phyloP scores from a whole-genome alignment of 2,888 invertebrate genomes.

The Lasiommata megera region DNA sequence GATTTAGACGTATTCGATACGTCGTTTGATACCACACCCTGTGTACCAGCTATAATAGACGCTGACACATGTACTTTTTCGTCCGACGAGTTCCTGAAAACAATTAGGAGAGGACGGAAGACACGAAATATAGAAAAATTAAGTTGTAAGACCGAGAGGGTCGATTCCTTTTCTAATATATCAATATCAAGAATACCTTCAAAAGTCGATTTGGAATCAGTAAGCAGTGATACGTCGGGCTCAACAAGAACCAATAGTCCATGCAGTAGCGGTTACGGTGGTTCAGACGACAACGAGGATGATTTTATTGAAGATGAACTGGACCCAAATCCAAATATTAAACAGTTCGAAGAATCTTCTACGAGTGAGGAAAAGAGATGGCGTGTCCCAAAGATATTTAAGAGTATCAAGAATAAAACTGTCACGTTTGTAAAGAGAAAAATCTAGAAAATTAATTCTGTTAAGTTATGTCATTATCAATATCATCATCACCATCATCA shows the following conservation, averaged over 20 bases:
- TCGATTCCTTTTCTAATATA: constrained; percentile 50
- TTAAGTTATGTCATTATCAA: too few species aligned
- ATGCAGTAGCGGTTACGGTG: constrained; percentile 4
- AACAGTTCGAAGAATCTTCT: background rate
- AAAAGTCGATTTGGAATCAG: constrained; percentile 31
- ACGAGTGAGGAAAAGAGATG: background rate
- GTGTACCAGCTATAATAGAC: constrained; percentile 48
- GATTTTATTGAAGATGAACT: background rate
- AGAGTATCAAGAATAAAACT: background rate
- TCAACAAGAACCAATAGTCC: background rate
- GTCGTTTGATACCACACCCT: constrained; percentile 37
- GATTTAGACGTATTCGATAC: constrained; percentile 44
- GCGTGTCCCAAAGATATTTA: background rate
- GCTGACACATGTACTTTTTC: constrained; percentile 49
- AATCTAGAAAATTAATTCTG: background rate
- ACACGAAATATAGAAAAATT: background rate
- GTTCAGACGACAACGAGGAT: background rate
- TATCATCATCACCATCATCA: too few species aligned
- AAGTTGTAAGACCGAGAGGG: constrained; percentile 27
- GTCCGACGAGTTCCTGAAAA: constrained; percentile 51
- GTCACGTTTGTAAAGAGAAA: background rate
- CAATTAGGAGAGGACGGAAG: constrained; percentile 34
- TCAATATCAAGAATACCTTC: constrained; percentile 44
- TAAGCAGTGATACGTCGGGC: background rate
- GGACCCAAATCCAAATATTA: background rate